Base-by-base conservation (phyloP, 92 coral and sea anemone species). In the Zoanthus sansibaricus region DNA sequence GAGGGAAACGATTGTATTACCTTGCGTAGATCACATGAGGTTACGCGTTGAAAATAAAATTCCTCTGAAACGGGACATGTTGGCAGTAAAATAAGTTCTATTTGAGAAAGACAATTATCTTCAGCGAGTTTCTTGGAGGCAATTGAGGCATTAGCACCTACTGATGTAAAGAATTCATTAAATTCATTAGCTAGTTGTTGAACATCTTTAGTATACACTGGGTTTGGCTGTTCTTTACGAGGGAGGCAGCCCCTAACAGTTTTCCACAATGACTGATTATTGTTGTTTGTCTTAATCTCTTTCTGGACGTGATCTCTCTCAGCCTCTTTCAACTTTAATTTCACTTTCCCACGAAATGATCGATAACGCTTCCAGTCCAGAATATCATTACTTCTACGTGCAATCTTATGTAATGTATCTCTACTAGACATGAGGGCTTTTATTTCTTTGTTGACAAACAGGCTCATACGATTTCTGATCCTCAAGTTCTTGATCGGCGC, bases 361-460 rank as follows among this genome's bases (percentile, higher is more conserved):
- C 59, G 59, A 54, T 54, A 54, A 54, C 15, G 59, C 59, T 54
- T 0, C 59, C 11, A 52, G 59, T 66, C 71, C 71, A 66, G 15
- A 66, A 66, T 66, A 66, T 66, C 71, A 66, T 66, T 66, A 66
- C 71, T 84, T 52, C 66, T 21, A 46, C 88, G 80, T 30, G 80
- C 88, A 14, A 84, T 18, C 70, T 54, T 73, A 51, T 84, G 88
- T 68, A 84, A 30, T 7, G 44, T 42, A 52, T 83, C 68, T 71
- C 87, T 84, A 11, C 42, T 84, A 15, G 46, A 56, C 88, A 84
- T 84, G 47, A 84, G 82, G 33, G 72, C 79, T 48, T 83, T 83
- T 16, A 83, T 71, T 70, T 83, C 78, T 33, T 83, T 46, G 61
- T 83, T 70, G 30, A 83, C n/a, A 69, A 83, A 84, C 71, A 82